Conservation (phyloP, 2,888 invertebrate genomes). For the Achlya flavicornis region DNA sequence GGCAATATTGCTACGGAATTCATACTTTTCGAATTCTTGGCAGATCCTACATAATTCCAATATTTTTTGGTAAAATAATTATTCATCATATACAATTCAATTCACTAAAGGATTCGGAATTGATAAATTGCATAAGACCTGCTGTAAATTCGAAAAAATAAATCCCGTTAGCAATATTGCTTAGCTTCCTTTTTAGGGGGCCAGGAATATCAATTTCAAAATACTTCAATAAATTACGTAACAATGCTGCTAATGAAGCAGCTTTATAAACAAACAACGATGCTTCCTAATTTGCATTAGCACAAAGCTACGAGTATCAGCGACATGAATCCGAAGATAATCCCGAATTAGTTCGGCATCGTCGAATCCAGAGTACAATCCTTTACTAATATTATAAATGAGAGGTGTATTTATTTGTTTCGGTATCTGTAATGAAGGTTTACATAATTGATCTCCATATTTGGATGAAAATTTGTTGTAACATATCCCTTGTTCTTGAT, state of each 20-base stretch:
- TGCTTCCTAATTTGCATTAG: conserved; percentile 21
- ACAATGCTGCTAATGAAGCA: background rate
- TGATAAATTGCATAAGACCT: no score
- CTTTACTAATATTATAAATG: conserved; percentile 5
- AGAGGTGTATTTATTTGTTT: background rate
- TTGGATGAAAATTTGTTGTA: background rate
- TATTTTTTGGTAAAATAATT: no score
- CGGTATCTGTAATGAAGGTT: no score
- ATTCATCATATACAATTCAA: no score
- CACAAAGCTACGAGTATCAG: conserved; percentile 23
- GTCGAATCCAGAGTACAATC: conserved; percentile 21
- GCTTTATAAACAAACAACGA: conserved; percentile 10
- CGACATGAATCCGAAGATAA: conserved; percentile 21
- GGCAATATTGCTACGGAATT: no score
- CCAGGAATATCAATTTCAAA: background rate
- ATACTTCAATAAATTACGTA: background rate
- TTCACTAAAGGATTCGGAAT: no score
- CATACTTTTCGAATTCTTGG: no score
- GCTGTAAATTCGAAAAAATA: no score
- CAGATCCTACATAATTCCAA: no score
- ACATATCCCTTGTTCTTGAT: no score
- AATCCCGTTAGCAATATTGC: no score
- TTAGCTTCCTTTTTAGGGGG: no score
- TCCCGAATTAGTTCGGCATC: conserved; percentile 23
- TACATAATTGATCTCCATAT: background rate